phyloP scores from a whole-genome alignment of 2,888 invertebrate species.

The Alentia gelatinosa region DNA sequence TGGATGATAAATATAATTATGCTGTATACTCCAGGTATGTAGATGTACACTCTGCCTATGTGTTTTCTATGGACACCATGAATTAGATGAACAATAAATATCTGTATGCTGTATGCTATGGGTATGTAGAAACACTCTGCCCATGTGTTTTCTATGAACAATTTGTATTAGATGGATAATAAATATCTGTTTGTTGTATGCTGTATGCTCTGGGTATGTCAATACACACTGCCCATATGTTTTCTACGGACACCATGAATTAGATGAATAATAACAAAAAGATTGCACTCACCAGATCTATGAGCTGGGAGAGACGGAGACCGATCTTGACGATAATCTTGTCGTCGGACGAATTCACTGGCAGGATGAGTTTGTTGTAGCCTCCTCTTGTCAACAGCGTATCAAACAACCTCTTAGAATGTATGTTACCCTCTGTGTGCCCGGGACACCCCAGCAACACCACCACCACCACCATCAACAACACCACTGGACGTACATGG shows the following conservation, averaged over 20 bases:
- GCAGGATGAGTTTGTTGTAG: slow-evolving; percentile 94
- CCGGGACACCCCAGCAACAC: neutral
- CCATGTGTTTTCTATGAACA: too few species aligned
- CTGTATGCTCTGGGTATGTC: neutral
- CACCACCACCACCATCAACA: neutral
- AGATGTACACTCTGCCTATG: too few species aligned
- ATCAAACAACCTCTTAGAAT: slow-evolving; percentile 95
- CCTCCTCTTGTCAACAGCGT: slow-evolving; percentile 90
- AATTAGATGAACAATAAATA: too few species aligned
- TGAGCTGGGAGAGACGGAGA: slow-evolving; percentile 93
- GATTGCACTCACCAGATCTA: slow-evolving; percentile 93
- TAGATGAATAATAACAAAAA: neutral
- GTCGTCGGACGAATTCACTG: slow-evolving; percentile 95
- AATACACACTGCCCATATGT: too few species aligned
- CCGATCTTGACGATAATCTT: slow-evolving; percentile 95
- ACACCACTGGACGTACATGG: too few species aligned
- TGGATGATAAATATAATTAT: too few species aligned
- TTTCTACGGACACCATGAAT: neutral
- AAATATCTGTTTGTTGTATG: too few species aligned
- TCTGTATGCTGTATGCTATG: too few species aligned
- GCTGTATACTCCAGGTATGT: too few species aligned
- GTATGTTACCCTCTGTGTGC: slow-evolving; percentile 86
- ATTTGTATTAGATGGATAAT: too few species aligned
- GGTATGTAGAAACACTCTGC: too few species aligned
- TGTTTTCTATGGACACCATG: too few species aligned